These are phyloP conservation scores for Hypocryptadius cinnamomeus DNA, from an alignment of 2,113 vertebrate genomes.

Conservation along the genomic window DNA sequence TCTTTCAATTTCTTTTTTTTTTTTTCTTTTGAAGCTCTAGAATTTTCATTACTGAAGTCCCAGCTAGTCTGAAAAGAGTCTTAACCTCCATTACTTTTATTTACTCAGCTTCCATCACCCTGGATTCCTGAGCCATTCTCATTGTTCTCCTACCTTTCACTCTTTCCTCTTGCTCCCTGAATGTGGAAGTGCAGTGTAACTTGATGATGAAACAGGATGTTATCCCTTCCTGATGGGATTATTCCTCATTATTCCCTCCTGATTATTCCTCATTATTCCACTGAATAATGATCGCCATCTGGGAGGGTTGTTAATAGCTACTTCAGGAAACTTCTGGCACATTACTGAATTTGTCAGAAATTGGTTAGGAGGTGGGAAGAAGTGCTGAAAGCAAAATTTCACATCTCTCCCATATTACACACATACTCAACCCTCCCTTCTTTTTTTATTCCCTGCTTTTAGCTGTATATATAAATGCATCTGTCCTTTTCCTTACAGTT, in stretches of 20 bases:
- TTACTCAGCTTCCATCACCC: not conserved
- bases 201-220: constrained; percentile 27
- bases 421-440: not conserved
- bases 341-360: not conserved
- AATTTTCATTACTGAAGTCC: not conserved
- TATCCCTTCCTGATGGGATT: not conserved
- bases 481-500: not conserved
- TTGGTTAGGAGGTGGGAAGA: not conserved
- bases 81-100: not conserved
- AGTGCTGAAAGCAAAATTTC: constrained; percentile 5
- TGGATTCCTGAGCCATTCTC: not conserved
- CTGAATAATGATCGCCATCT: not conserved
- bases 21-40: not conserved
- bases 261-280: not conserved
- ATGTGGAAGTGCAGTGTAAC: not conserved
- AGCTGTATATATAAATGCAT: not conserved
- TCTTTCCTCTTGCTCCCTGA: not conserved
- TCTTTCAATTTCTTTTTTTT: not conserved
- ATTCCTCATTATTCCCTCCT: not conserved
- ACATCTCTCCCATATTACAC: not conserved
- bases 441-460: not conserved
- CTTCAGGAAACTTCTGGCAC: constrained; percentile 24
- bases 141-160: not conserved
- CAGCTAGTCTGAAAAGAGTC: not conserved
- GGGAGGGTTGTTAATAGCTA: not conserved